Evolutionary conservation across 2,888 invertebrate genomes (phyloP).

Genomic region (Tuta absoluta): DNA sequence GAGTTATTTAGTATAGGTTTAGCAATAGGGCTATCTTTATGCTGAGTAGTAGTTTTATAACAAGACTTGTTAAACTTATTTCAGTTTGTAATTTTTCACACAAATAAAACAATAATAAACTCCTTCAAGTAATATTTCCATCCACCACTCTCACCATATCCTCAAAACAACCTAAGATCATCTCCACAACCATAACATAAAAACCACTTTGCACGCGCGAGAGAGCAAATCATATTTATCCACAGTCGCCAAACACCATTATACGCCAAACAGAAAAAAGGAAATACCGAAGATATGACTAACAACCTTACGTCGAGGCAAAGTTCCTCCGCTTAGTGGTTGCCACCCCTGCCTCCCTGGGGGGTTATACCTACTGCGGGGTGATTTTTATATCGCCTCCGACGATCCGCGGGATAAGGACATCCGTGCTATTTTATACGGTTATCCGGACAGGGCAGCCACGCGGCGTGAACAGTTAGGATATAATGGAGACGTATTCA

Average conservation of each 20-base stretch:
- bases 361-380: constrained; percentile 34
- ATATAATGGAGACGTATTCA: constrained; percentile 7
- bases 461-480: constrained; percentile 11
- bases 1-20: neutral
- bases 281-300: constrained; percentile 35
- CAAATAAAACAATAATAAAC: too few relatives aligned
- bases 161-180: neutral
- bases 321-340: constrained; percentile 42
- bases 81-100: too few relatives aligned
- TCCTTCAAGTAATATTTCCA: neutral
- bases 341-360: constrained; percentile 33
- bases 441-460: constrained; percentile 48
- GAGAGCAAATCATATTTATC: constrained; percentile 29
- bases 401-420: constrained; percentile 64
- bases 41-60: too few relatives aligned
- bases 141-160: neutral
- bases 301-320: constrained; percentile 30
- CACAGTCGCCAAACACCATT: constrained; percentile 33
- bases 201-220: constrained; percentile 27
- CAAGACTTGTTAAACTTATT: too few relatives aligned
- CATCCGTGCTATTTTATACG: constrained; percentile 67
- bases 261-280: constrained; percentile 31
- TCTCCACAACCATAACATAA: constrained; percentile 17
- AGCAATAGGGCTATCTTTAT: neutral
- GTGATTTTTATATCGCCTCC: constrained; percentile 56